phyloP scores from a whole-genome alignment of 2,797 vertebrate genomes.

The Lepus oiostolus region DNA sequence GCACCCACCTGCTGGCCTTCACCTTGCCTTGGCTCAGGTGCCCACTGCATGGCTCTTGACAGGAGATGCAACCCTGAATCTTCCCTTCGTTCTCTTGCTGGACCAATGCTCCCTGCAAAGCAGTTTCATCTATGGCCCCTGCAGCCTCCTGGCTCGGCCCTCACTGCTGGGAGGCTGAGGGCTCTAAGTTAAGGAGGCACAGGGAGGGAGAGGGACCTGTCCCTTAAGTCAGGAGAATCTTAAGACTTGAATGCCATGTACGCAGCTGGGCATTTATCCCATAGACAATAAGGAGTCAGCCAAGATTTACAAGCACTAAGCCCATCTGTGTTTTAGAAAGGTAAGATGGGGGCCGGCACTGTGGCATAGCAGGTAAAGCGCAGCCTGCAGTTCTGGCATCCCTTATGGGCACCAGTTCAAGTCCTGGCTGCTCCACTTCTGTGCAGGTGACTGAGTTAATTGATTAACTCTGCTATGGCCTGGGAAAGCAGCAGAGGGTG shows the following conservation, averaged over 20 bases:
- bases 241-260: background rate
- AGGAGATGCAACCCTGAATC: background rate
- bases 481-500: no score
- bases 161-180: background rate
- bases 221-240: background rate
- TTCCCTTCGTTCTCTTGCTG: background rate
- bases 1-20: no score
- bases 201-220: background rate
- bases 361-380: no score
- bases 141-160: background rate
- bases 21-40: background rate
- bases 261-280: background rate
- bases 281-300: background rate
- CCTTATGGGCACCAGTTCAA: no score
- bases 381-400: no score
- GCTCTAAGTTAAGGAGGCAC: no score
- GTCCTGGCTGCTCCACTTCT: no score
- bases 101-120: background rate
- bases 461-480: no score
- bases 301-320: background rate
- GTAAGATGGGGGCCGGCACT: background rate
- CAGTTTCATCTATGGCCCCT: background rate
- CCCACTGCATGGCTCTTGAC: background rate
- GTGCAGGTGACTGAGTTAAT: no score
- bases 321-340: slow-evolving; percentile 38